A percentile compares a stretch with the other conserved stretches of the same genome.
Evolutionary conservation across 2,113 vertebrate species (phyloP).

Genomic region (Brevimyrus niger): DNA sequence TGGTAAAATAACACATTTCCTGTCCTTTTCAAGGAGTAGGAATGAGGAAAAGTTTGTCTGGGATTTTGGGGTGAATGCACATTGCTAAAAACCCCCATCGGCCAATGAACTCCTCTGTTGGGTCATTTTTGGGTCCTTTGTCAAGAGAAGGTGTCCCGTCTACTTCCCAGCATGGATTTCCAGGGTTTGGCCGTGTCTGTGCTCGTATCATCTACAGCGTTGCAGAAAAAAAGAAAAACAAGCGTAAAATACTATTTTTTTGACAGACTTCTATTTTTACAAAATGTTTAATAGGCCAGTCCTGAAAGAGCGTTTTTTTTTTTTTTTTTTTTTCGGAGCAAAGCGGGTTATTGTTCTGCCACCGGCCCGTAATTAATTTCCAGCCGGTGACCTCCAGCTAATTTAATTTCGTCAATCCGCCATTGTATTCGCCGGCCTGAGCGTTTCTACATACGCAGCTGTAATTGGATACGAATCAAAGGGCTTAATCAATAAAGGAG

Average conservation of each 20-base stretch:
- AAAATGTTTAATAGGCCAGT: not conserved
- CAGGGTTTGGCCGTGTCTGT: not conserved
- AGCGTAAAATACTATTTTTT: not conserved
- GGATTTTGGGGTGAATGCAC: not conserved
- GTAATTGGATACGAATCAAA: conserved; percentile 15
- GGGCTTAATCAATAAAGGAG: conserved; percentile 18
- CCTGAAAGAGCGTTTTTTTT: conserved; percentile 1
- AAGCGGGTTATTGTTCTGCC: not conserved
- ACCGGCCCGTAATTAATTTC: conserved; percentile 5
- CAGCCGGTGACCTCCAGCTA: conserved; percentile 13
- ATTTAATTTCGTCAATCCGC: conserved; percentile 7
- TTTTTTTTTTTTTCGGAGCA: not conserved
- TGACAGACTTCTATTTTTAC: not conserved
- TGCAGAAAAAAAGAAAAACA: not conserved
- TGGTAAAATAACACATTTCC: not conserved
- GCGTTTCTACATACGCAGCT: not conserved
- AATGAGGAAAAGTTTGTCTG: not conserved
- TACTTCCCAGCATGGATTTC: not conserved
- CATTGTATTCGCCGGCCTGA: not conserved
- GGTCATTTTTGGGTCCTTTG: not conserved
- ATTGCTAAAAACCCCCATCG: not conserved
- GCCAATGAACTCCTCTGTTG: not conserved
- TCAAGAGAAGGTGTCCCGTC: not conserved
- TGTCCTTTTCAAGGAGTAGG: not conserved
- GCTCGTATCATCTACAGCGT: not conserved